Evolutionary conservation across 2,113 vertebrate genomes (phyloP), one percentile per base, ranked within the genome.

Genomic region (Aplodontia rufa): DNA sequence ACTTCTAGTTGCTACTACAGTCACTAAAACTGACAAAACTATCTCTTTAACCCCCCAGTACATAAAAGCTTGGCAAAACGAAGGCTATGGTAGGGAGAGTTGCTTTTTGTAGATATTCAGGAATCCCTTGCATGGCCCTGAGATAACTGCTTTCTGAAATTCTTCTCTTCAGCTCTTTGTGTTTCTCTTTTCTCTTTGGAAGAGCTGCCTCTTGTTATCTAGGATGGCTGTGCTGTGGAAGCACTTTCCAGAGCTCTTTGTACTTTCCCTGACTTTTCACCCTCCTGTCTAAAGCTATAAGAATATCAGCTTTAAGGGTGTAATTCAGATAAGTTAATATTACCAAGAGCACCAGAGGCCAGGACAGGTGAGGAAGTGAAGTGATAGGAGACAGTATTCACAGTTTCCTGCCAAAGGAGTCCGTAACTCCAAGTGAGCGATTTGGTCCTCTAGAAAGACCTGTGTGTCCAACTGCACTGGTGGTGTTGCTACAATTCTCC

Each of bases 401-500:
- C 10, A 85, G 90, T 35, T 51, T 32, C 49, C 28, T 37, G 0
- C 0, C 58, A 45, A 5, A 3, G 30, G 24, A 51, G 8, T 35
- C 51, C n/a, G 12, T 64, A 30, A 40, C 14, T 35, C 0, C 12
- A 5, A 12, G 5, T 6, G 60, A 72, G 3, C 13, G 17, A 14
- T 75, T 17, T 12, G 16, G 62, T 51, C 28, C 6, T 86, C 42
- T 71, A 12, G 53, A 12, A 37, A 91, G 45, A n/a, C 40, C 22
- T 26, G 3, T 4, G 0, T 49, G 28, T 17, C 35, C 3, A 5
- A 11, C 1, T 79, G 32, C 32, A 4, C 8, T 60, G 37, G 19
- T 16, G 8, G 20, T 62, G 6, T 35, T 47, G 20, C 81, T 17
- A 4, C 30, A 45, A 10, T 68, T 79, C 40, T 84, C 24, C 24